Percentiles rank a stretch among this genome's conserved stretches.
These are phyloP conservation scores for Eolophus roseicapilla DNA, from an alignment of 2,113 vertebrate genomes.

Conservation along the genomic window DNA sequence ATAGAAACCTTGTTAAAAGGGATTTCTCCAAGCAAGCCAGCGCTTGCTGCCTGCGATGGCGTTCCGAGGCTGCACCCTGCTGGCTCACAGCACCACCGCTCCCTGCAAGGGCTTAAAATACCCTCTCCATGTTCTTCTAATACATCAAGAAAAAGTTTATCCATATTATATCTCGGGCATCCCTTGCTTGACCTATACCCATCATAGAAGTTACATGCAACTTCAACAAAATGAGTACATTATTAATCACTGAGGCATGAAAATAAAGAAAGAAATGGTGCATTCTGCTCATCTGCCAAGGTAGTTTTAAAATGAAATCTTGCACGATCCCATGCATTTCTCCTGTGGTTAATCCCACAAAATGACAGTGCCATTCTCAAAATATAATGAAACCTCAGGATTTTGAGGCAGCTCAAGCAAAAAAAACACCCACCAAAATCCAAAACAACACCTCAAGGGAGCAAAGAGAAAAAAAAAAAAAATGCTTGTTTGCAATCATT, in stretches of 20 bases:
- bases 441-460: neutral
- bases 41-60: neutral
- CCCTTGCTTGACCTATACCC: neutral
- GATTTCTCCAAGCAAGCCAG: neutral
- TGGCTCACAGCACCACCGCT: neutral
- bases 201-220: accelerated
- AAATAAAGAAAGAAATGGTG: neutral
- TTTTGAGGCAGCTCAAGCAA: neutral
- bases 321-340: neutral
- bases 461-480: neutral
- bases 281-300: neutral
- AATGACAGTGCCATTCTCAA: neutral
- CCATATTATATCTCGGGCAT: neutral
- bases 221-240: neutral
- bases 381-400: neutral
- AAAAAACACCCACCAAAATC: neutral
- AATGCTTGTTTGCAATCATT: neutral
- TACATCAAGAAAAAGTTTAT: no score
- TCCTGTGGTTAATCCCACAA: neutral
- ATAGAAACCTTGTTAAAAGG: neutral
- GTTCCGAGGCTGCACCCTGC: constrained; percentile 42
- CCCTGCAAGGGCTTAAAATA: neutral
- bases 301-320: neutral
- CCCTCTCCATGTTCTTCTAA: accelerated
- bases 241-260: neutral